Conservation (phyloP, 2,888 invertebrate species). For the Clistopyga incitator region DNA sequence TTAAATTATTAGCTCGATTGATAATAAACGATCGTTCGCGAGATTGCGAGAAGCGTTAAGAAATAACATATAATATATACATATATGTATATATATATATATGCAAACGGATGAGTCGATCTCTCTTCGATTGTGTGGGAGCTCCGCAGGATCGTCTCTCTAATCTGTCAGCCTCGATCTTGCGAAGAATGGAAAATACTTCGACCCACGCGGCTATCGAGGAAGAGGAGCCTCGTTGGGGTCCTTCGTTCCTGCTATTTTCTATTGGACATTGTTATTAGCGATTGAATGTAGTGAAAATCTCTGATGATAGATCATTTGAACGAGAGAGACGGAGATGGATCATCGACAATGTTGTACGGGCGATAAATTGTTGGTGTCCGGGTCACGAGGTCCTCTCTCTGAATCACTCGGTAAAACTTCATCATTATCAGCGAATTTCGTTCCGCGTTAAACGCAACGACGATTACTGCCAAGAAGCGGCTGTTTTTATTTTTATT, state of each 20-base stretch:
- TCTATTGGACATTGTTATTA: slow-evolving; percentile 51
- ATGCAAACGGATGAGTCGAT: slow-evolving; percentile 31
- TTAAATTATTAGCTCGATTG: slow-evolving; percentile 49
- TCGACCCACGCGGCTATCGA: slow-evolving; percentile 58
- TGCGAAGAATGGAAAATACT: slow-evolving; percentile 49
- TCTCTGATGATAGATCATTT: slow-evolving; percentile 52
- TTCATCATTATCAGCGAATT: slow-evolving; percentile 48
- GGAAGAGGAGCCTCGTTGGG: slow-evolving; percentile 46
- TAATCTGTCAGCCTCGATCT: slow-evolving; percentile 58
- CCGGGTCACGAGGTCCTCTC: slow-evolving; percentile 67
- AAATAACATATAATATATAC: slow-evolving; percentile 27
- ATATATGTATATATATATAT: neutral
- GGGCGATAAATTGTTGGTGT: neutral
- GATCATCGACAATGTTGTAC: slow-evolving; percentile 35
- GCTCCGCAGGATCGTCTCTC: slow-evolving; percentile 42
- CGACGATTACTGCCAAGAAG: too few relatives aligned
- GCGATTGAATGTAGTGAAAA: slow-evolving; percentile 55
- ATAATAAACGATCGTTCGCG: slow-evolving; percentile 63
- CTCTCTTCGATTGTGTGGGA: slow-evolving; percentile 43
- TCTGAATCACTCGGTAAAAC: neutral
- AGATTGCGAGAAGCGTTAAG: slow-evolving; percentile 56
- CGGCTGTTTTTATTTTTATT: too few relatives aligned
- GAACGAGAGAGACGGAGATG: slow-evolving; percentile 13
- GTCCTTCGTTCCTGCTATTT: slow-evolving; percentile 48
- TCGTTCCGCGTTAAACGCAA: too few relatives aligned